Base-by-base conservation (phyloP, 2,113 vertebrate genomes). In the Tupaia tana region DNA sequence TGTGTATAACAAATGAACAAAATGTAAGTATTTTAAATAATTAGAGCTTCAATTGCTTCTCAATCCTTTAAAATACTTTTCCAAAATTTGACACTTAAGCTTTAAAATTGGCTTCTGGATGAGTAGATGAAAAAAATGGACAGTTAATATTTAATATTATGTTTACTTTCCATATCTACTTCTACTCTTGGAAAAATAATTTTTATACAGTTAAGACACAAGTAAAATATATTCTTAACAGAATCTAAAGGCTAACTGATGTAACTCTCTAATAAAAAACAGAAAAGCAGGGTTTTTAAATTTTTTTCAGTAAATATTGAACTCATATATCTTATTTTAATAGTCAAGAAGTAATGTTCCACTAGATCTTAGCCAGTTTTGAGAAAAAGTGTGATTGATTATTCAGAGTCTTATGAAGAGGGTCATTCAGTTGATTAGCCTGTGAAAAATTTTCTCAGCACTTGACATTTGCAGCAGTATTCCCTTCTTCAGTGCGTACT, bases 241-340 rank as follows among this genome's bases (percentile, higher is more conserved):
- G 16, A 67, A 90, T 58, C n/a, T 89, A 92, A 95, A 0, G 1
- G 13, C 0, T 70, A 2, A 54, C 61, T 86, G n/a, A 70, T 86
- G 14, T 16, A 95, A 88, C 1, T 13, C 88, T 84, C 52, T 75
- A 79, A 90, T 81, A 2, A 11, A 12, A 95, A 93, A 95, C 31
- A 74, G 8, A 29, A 83, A 74, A 86, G 6, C 7, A 78, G 6
- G 2, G 0, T 14, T 9, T 43, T 78, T 78, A 24, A 64, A 27
- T 61, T 78, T 58, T 56, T 78, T 58, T 56, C 63, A 77, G 34
- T 29, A 7, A 88, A 86, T 64, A 67, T 3, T 78, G 8, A 87
- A 52, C 5, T 1, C 20, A 74, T 52, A 73, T 27, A 63, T 5
- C n/a, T 18, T 6, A 58, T 67, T 75, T 86, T 61, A 82, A 4